Evolutionary conservation across 2,113 vertebrate genomes (phyloP).

Genomic region (Tupaia tana): DNA sequence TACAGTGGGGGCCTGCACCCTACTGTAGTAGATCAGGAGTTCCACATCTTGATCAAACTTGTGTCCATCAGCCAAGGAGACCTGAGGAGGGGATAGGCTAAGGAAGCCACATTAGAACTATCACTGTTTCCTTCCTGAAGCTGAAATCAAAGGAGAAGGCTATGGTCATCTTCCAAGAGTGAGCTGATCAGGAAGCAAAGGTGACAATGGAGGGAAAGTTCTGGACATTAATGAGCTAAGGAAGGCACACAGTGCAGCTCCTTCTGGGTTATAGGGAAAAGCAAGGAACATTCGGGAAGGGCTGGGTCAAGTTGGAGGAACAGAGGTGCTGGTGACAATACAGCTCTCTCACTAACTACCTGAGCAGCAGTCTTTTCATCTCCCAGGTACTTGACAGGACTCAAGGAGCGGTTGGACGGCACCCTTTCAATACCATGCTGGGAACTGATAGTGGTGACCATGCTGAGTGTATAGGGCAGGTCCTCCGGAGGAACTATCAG

Average conservation of each 20-base stretch:
- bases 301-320: neutral
- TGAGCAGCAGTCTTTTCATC: conserved; percentile 85
- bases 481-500: conserved; percentile 65
- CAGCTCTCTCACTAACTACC: conserved; percentile 70
- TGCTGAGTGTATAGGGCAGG: conserved; percentile 87
- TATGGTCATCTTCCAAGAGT: fast-evolving
- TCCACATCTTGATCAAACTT: conserved; percentile 90
- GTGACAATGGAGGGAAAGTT: neutral
- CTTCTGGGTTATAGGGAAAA: neutral
- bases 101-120: neutral
- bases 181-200: neutral
- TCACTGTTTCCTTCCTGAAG: too few species aligned
- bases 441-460: conserved; percentile 85
- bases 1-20: conserved; percentile 86
- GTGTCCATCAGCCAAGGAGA: conserved; percentile 88
- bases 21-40: conserved; percentile 88
- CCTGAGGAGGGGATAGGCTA: conserved; percentile 72
- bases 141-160: neutral
- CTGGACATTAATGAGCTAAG: neutral
- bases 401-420: conserved; percentile 87
- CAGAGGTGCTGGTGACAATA: neutral
- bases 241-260: too few species aligned
- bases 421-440: conserved; percentile 87
- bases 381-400: conserved; percentile 83
- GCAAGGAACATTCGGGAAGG: neutral